Evolutionary conservation across 1,140 invertebrate species (phyloP).

Genomic region (Drosophila ficusphila): DNA sequence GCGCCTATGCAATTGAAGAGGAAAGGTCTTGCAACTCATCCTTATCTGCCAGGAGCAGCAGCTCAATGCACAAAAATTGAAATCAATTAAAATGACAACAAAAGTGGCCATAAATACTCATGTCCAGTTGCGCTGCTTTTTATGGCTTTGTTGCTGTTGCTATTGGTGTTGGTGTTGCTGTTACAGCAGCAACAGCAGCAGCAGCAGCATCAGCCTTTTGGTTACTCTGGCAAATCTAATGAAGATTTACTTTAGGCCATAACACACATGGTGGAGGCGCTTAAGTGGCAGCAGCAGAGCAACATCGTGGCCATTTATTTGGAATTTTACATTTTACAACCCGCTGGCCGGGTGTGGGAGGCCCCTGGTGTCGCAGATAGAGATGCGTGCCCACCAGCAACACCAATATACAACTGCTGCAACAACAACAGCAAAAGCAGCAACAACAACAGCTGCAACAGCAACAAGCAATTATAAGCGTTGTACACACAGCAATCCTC

Average conservation of each 20-base stretch:
- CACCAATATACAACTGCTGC: constrained; percentile 13
- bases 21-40: constrained; percentile 59
- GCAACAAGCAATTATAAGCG: constrained; percentile 78
- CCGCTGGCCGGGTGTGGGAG: constrained; percentile 36
- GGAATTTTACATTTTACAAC: constrained; percentile 82
- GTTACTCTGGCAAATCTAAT: constrained; percentile 78
- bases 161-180: constrained; percentile 5
- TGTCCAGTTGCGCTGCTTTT: constrained; percentile 68
- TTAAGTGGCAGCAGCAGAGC: constrained; percentile 64
- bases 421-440: constrained; percentile 15
- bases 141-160: constrained; percentile 52
- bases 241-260: constrained; percentile 84
- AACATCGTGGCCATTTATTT: constrained; percentile 75
- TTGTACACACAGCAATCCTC: constrained; percentile 55
- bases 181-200: constrained; percentile 3
- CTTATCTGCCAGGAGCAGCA: constrained; percentile 54
- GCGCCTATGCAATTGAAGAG: constrained; percentile 14
- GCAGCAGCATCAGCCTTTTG: constrained; percentile 54
- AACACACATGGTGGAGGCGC: constrained; percentile 69
- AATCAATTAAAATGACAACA: constrained; percentile 83
- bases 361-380: constrained; percentile 35
- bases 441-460: constrained; percentile 34
- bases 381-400: constrained; percentile 55
- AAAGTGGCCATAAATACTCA: constrained; percentile 78
- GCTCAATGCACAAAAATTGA: constrained; percentile 70